Evolutionary conservation across 2,113 vertebrate genomes (phyloP).

Genomic region (Seriola aureovittata): DNA sequence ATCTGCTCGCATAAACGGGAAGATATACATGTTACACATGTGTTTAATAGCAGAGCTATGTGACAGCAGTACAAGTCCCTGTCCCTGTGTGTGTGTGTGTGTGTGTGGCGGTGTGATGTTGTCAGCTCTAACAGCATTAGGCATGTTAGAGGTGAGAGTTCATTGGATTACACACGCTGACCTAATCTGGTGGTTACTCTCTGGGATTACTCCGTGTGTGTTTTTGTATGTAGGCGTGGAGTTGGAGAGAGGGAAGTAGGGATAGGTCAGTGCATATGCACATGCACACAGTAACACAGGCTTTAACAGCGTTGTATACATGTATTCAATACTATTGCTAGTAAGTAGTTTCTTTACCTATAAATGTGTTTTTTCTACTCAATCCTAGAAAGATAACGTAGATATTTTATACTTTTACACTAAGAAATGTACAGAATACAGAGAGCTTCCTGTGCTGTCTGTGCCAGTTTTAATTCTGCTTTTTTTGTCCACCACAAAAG

Average conservation of each 20-base stretch:
- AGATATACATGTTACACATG: background rate
- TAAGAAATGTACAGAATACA: background rate
- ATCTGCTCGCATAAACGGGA: constrained; percentile 8
- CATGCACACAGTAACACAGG: background rate
- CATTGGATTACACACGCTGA: constrained; percentile 67
- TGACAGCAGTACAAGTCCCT: background rate
- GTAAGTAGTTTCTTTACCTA: background rate
- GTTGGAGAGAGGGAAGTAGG: constrained; percentile 2
- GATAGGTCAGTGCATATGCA: background rate
- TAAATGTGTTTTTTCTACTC: too few relatives aligned
- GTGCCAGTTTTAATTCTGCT: background rate
- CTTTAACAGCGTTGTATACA: background rate
- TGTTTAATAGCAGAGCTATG: constrained; percentile 12
- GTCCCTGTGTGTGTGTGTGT: background rate
- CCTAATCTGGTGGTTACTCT: constrained; percentile 52
- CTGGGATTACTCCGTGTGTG: constrained; percentile 50
- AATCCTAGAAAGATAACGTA: too few relatives aligned
- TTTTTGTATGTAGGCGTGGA: background rate
- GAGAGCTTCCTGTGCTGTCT: background rate
- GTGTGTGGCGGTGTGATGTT: constrained; percentile 35
- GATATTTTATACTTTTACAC: background rate
- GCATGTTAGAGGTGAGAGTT: constrained; percentile 63
- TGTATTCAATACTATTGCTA: too few relatives aligned
- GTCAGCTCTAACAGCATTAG: constrained; percentile 51
- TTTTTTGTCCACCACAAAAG: constrained; percentile 7